phyloP scores from a whole-genome alignment of 2,888 invertebrate genomes.

The Xylota sylvarum region DNA sequence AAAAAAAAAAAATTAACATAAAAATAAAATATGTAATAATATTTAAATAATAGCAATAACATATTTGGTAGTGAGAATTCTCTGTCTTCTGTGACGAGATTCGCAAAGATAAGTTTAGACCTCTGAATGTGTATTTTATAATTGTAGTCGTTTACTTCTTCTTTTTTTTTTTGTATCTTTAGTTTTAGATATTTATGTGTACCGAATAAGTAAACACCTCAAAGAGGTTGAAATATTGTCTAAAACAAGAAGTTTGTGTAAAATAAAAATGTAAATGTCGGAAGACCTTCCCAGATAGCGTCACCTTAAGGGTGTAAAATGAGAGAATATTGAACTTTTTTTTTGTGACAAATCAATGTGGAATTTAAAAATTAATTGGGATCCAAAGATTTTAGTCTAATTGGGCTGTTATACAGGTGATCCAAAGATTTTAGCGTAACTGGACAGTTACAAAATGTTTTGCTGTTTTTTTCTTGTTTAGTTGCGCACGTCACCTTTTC shows the following conservation, averaged over 20 bases:
- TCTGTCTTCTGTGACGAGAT: slow-evolving; percentile 55
- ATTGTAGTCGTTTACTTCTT: slow-evolving; percentile 50
- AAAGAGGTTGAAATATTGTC: slow-evolving; percentile 61
- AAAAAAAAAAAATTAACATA: slow-evolving; percentile 30
- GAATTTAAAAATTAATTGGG: neutral
- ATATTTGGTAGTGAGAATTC: slow-evolving; percentile 75
- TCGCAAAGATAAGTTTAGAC: slow-evolving; percentile 68
- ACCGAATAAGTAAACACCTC: slow-evolving; percentile 64
- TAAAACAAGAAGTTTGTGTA: slow-evolving; percentile 15
- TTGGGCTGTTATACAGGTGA: neutral
- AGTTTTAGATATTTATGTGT: slow-evolving; percentile 72
- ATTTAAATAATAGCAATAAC: slow-evolving; percentile 75
- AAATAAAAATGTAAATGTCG: slow-evolving; percentile 3
- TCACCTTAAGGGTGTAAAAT: neutral
- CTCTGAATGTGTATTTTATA: slow-evolving; percentile 74
- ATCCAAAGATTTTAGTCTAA: neutral
- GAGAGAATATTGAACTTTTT: neutral
- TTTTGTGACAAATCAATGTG: neutral
- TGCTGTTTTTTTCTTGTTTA: no score
- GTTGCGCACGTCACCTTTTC: no score
- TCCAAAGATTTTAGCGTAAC: no score
- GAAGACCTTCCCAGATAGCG: neutral
- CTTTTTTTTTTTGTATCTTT: slow-evolving; percentile 47
- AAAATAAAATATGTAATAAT: slow-evolving; percentile 61
- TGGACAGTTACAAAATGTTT: no score